Evolutionary conservation across 1,140 invertebrate genomes (phyloP).

Genomic region (Melitaea cinxia): DNA sequence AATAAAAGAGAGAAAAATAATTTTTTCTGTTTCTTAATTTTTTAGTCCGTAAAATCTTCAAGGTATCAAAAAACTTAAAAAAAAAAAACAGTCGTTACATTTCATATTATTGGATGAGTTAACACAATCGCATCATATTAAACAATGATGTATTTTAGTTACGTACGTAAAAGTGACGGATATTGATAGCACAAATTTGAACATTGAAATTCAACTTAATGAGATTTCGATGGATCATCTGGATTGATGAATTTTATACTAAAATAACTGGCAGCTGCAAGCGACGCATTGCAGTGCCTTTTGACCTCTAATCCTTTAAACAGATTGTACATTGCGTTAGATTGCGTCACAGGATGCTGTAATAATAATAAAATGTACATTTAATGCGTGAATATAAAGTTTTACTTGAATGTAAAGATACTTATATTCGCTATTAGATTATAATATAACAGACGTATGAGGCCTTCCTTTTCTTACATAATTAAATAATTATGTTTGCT

Average conservation of each 20-base stretch:
- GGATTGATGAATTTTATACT: conserved; percentile 21
- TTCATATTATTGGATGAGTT: no score
- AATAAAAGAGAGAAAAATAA: no score
- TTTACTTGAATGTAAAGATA: no score
- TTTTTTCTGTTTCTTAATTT: no score
- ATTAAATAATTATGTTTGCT: no score
- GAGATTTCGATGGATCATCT: conserved; percentile 2
- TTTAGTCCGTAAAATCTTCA: no score
- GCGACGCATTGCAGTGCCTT: conserved; percentile 37
- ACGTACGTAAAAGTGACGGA: neutral
- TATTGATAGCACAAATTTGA: neutral
- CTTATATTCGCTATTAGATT: neutral
- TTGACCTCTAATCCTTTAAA: conserved; percentile 41
- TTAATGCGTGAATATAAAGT: neutral
- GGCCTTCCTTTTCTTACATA: no score
- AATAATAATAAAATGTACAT: neutral
- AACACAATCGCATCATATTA: neutral
- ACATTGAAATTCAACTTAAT: neutral
- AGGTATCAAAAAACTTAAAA: no score
- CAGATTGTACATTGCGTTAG: conserved; percentile 38
- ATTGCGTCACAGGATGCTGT: conserved; percentile 12
- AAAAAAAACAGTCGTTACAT: no score
- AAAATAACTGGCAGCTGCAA: conserved; percentile 13
- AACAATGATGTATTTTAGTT: neutral
- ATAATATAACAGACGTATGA: no score